Evolutionary conservation across 2,888 invertebrate species (phyloP).

Genomic region (Zaprionus bogoriensis): DNA sequence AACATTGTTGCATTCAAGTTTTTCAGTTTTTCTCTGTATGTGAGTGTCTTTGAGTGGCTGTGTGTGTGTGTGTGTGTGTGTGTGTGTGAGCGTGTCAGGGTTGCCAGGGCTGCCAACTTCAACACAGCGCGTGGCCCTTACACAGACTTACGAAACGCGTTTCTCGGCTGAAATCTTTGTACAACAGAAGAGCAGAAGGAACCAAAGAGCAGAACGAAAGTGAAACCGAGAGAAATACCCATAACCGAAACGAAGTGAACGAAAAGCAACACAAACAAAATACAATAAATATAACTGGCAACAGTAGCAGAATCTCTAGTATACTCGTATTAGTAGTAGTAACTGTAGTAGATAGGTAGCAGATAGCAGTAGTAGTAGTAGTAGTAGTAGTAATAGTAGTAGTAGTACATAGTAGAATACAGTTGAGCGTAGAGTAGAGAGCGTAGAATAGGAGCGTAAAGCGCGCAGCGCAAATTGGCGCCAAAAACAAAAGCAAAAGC

Average conservation of each 20-base stretch:
- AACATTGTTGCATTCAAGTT: conserved; percentile 60
- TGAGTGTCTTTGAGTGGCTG: not conserved
- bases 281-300: conserved; percentile 36
- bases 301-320: conserved; percentile 35
- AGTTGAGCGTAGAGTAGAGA: conserved; percentile 31
- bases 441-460: conserved; percentile 50
- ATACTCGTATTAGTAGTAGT: conserved; percentile 18
- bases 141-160: conserved; percentile 55
- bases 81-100: conserved; percentile 29
- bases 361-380: conserved; percentile 18
- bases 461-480: conserved; percentile 55
- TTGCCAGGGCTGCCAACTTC: conserved; percentile 18
- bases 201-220: conserved; percentile 5
- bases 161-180: conserved; percentile 64
- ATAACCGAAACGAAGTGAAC: conserved; percentile 42
- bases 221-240: conserved; percentile 16
- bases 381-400: conserved; percentile 18
- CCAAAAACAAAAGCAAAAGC: conserved; percentile 70
- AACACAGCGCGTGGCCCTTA: conserved; percentile 27
- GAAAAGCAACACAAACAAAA: conserved; percentile 24
- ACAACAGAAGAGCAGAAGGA: conserved; percentile 49
- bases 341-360: conserved; percentile 18
- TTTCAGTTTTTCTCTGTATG: conserved; percentile 20
- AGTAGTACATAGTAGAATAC: conserved; percentile 14
- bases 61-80: conserved; percentile 22